Evolutionary conservation across 2,797 vertebrate genomes (phyloP).

Genomic region (Acridotheres tristis): DNA sequence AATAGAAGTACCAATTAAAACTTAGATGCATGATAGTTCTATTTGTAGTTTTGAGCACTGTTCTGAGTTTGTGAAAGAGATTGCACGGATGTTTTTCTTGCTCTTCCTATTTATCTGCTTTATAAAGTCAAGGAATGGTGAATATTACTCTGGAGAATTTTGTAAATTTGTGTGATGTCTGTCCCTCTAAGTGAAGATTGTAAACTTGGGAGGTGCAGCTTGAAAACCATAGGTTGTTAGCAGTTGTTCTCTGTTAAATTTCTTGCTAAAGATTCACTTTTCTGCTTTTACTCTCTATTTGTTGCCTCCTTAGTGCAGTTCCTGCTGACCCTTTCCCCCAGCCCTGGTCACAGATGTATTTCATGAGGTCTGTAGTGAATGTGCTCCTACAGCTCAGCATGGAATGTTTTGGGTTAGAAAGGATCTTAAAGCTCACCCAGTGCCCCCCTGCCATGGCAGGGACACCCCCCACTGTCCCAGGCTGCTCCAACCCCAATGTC

Average conservation of each 20-base stretch:
- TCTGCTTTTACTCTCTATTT: neutral
- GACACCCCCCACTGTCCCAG: neutral
- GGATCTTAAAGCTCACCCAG: accelerated
- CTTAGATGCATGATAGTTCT: neutral
- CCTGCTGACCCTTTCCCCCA: neutral
- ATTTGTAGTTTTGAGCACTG: neutral
- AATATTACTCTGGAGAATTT: neutral
- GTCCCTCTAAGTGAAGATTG: neutral
- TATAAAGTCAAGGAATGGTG: neutral
- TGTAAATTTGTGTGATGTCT: neutral
- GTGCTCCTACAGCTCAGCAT: neutral
- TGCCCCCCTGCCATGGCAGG: neutral
- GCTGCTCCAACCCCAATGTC: accelerated
- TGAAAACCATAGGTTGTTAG: neutral
- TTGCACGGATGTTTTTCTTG: accelerated
- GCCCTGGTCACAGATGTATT: accelerated
- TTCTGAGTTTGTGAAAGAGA: neutral
- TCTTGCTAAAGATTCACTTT: neutral
- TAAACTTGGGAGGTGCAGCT: neutral
- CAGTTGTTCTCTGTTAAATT: neutral
- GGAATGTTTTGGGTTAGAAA: neutral
- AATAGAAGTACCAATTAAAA: neutral
- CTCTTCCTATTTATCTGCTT: neutral
- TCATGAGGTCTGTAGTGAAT: accelerated
- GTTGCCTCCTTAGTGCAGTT: neutral